Conservation (phyloP, 1,140 invertebrate species). For the Sitodiplosis mosellana region DNA sequence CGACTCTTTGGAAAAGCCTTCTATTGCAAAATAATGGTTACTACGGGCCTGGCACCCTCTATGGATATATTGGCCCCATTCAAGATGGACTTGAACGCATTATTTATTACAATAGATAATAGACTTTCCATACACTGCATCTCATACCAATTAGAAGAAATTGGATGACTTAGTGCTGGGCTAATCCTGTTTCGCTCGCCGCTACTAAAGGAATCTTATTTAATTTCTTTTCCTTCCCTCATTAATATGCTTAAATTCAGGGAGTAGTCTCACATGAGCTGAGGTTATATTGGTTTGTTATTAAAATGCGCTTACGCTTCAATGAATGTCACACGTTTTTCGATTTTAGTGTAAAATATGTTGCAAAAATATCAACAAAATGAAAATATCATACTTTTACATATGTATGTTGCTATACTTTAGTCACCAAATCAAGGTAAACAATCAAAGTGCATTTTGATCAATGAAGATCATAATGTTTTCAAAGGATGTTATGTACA, state of each 20-base stretch:
- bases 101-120: constrained; percentile 6
- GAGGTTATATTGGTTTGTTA: too few relatives aligned
- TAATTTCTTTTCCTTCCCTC: constrained; percentile 84
- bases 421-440: too few relatives aligned
- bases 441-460: too few relatives aligned
- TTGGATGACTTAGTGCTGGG: constrained; percentile 31
- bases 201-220: constrained; percentile 69
- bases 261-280: too few relatives aligned
- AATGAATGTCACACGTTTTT: too few relatives aligned
- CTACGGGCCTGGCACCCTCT: constrained; percentile 6
- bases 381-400: too few relatives aligned
- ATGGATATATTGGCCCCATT: constrained; percentile 12
- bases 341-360: too few relatives aligned
- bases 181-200: constrained; percentile 58
- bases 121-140: constrained; percentile 1
- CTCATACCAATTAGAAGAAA: neutral
- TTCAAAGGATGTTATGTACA: too few relatives aligned
- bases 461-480: too few relatives aligned
- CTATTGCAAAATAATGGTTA: constrained; percentile 28
- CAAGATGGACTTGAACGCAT: constrained; percentile 14
- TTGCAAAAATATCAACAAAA: too few relatives aligned
- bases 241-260: constrained; percentile 77
- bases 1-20: constrained; percentile 46
- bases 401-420: too few relatives aligned
- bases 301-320: too few relatives aligned